Base-by-base conservation (phyloP, 2,113 vertebrate species). In the Cariama cristata region DNA sequence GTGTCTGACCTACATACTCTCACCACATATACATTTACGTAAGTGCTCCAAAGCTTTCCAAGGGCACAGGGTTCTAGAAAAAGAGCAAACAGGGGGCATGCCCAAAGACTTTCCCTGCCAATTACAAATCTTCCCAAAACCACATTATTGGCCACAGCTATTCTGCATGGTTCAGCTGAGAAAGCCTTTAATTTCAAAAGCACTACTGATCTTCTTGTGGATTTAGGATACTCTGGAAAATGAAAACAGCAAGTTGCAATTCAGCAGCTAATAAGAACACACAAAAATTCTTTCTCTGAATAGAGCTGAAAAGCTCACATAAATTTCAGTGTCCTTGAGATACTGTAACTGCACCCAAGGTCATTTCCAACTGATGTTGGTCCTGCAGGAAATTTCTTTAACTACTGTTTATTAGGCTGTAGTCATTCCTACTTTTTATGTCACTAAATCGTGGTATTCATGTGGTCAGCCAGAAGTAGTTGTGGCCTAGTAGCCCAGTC, bases 161-260 rank as follows among this genome's bases (percentile, higher is more conserved):
- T 86, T 10, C 9, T 33, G 55, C 68, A 44, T 2, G 2, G 50
- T 38, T 86, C 79, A 80, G 38, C 45, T 83, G 55, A 93, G 75
- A 94, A 90, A 94, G 63, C 62, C 71, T 86, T 94, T 73, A 85
- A 83, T 44, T 83, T 58, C 67, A 88, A 90, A 90, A 90, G 47
- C 8, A 14, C 50, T 66, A 3, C 53, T 50, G 49, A 73, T 86
- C 32, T 52, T 56, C 35, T 58, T 3, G 4, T 45, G 63, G 42
- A 69, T 77, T 93, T 93, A 69, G 55, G 59, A 93, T 26, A 26
- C 62, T 84, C 63, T 88, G n/a, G 49, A 90, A 95, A 95, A 95
- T 15, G 23, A 53, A 79, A 86, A n/a, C 28, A 92, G 28, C 7
- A 2, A 90, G 32, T 30, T 92, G 47, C 82, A 90, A 86, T 71